phyloP scores from a whole-genome alignment of 1,140 invertebrate species.

The Lycorma delicatula region DNA sequence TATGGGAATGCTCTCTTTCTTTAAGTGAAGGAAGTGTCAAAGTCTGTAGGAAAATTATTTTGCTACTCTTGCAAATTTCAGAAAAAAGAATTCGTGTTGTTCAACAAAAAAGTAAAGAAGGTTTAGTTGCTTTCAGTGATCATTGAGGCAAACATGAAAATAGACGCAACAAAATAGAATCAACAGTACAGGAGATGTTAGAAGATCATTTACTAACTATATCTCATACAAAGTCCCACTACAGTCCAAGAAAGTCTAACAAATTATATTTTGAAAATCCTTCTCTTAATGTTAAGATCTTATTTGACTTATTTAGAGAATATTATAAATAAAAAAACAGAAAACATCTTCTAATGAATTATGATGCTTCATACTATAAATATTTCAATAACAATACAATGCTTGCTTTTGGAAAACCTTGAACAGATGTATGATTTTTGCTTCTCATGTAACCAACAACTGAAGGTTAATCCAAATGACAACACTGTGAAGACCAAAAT shows the following conservation, averaged over 20 bases:
- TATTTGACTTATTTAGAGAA: conserved; percentile 5
- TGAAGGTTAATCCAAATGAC: neutral
- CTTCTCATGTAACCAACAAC: neutral
- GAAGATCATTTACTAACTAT: neutral
- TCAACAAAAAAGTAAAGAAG: conserved; percentile 6
- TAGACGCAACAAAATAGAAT: conserved; percentile 4
- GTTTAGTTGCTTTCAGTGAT: neutral
- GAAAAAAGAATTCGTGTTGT: neutral
- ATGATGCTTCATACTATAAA: conserved; percentile 5
- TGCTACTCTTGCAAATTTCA: conserved; percentile 6
- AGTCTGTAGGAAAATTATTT: neutral
- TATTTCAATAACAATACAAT: conserved; percentile 8
- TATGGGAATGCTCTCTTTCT: no score
- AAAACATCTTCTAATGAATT: conserved; percentile 6
- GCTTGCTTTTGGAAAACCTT: conserved; percentile 9
- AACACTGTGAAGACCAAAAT: conserved; percentile 3
- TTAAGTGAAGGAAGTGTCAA: no score
- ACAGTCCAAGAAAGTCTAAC: neutral
- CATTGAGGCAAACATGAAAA: neutral
- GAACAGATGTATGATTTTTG: conserved; percentile 8
- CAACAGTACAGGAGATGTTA: neutral
- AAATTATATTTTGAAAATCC: conserved; percentile 9
- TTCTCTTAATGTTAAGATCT: conserved; percentile 4
- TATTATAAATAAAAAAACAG: neutral
- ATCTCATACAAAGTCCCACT: conserved; percentile 3